Evolutionary conservation across 92 coral and sea anemone species (phyloP), one percentile per base, ranked within the genome.

Genomic region (Chrysogorgia sp.): DNA sequence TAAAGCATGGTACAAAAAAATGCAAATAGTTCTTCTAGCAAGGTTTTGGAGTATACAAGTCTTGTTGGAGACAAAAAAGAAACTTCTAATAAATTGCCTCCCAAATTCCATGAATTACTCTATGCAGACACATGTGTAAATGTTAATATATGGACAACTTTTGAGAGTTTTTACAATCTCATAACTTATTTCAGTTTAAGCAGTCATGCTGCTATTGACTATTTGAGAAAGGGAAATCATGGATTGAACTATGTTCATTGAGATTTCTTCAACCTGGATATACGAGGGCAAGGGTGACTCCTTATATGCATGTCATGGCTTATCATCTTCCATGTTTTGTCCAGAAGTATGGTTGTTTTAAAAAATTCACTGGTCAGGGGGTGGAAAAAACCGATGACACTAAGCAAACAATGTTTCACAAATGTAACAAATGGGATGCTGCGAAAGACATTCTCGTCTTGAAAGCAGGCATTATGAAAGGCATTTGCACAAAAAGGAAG

Each of bases 361-460:
- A 88, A 55, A 40, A 68, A 33, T 88, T 88, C 56, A 88, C 92
- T 9, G 88, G 86, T 29, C 92, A 88, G 58, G 92, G 86, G 21
- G 87, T 84, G 0, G 89, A 84, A 34, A 85, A 81, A 40, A 81
- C 85, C 45, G 74, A 40, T 21, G 43, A 28, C 40, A 55, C 74
- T 20, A 67, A 34, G 40, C 22, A 33, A 29, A 67, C 40, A 41
- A 55, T 67, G 10, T 67, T 67, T 22, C 40, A 20, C n/a, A 67
- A 67, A 17, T 67, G 53, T 8, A 67, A 67, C 19, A 67, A 67
- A 32, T 67, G 53, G 34, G 58, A 67, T 41, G 56, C 31, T 40
- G 56, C 74, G 35, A 32, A 26, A 22, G 74, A 67, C 20, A 20
- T 41, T 24, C 28, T 67, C 12, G 40, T 10, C 26, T 40, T 45